phyloP scores from a whole-genome alignment of 2,797 vertebrate species.

The Sebastes nivosus region DNA sequence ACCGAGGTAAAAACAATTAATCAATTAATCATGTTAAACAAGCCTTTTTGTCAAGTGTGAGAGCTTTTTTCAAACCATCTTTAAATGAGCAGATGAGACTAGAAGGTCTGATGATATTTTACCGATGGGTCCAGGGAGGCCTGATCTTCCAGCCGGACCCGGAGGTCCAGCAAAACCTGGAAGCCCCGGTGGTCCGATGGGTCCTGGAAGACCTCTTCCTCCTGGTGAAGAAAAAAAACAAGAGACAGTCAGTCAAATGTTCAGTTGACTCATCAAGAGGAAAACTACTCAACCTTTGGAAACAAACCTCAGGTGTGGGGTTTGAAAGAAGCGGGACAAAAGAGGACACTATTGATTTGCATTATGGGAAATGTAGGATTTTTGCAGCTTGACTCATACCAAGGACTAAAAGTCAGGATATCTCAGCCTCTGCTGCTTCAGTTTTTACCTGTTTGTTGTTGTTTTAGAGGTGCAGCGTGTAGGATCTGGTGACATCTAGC shows the following conservation, averaged over 20 bases:
- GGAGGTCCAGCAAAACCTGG: constrained; percentile 82
- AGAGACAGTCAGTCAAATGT: background rate
- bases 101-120: constrained; percentile 1
- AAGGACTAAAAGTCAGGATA: background rate
- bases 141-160: constrained; percentile 86
- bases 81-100: background rate
- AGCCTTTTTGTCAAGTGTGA: background rate
- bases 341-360: background rate
- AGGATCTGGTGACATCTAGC: no score
- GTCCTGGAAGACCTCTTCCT: constrained; percentile 66
- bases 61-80: background rate
- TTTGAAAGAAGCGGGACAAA: background rate
- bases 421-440: background rate
- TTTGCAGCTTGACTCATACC: background rate
- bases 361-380: background rate
- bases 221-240: constrained; percentile 20
- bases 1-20: background rate
- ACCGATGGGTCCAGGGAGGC: constrained; percentile 84
- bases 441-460: background rate
- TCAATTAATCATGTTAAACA: background rate
- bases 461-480: background rate
- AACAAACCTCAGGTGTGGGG: background rate
- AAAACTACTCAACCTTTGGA: background rate
- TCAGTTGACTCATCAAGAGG: background rate
- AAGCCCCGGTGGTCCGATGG: constrained; percentile 83